Percentiles rank a stretch among this genome's conserved stretches.
Evolutionary conservation across 1,140 invertebrate species (phyloP).

Genomic region (Drosophila sp.): DNA sequence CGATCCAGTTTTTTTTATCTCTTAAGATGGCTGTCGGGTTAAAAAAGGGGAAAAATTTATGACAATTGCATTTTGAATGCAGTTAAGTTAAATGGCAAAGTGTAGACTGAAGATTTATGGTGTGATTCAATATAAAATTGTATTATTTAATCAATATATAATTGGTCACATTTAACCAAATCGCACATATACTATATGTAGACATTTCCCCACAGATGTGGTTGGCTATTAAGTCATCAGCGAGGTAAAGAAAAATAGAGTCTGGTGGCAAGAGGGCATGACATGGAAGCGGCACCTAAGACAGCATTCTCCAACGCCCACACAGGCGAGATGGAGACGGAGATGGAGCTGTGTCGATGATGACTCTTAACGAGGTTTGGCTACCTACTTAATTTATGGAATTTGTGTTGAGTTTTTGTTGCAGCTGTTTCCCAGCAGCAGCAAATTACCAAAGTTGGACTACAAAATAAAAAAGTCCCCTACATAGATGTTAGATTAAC

Average conservation of each 20-base stretch:
- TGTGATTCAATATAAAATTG: slow-evolving; percentile 49
- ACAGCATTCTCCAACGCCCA: slow-evolving; percentile 66
- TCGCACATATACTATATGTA: slow-evolving; percentile 7
- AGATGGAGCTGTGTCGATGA: neutral
- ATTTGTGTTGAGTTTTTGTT: slow-evolving; percentile 48
- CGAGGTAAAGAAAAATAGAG: neutral
- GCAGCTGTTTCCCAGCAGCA: slow-evolving; percentile 55
- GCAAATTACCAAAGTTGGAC: slow-evolving; percentile 56
- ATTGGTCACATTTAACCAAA: neutral
- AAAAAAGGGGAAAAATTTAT: slow-evolving; percentile 51
- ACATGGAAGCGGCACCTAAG: slow-evolving; percentile 54
- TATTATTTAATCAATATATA: slow-evolving; percentile 55
- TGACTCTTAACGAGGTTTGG: slow-evolving; percentile 45
- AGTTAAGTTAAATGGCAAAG: slow-evolving; percentile 61
- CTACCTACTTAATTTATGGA: slow-evolving; percentile 68
- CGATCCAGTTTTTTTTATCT: slow-evolving; percentile 49
- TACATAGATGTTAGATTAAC: slow-evolving; percentile 74
- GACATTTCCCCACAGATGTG: slow-evolving; percentile 37
- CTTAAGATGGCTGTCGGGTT: slow-evolving; percentile 31
- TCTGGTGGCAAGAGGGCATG: neutral
- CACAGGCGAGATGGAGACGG: slow-evolving; percentile 5
- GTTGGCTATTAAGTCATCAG: slow-evolving; percentile 58
- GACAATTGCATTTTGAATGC: slow-evolving; percentile 62
- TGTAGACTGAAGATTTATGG: slow-evolving; percentile 58
- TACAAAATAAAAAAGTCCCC: slow-evolving; percentile 55